A percentile compares a stretch with the other conserved stretches of the same genome.
These are phyloP conservation scores for Orestias chungarensis DNA, from an alignment of 2,797 vertebrate genomes.

Conservation along the genomic window DNA sequence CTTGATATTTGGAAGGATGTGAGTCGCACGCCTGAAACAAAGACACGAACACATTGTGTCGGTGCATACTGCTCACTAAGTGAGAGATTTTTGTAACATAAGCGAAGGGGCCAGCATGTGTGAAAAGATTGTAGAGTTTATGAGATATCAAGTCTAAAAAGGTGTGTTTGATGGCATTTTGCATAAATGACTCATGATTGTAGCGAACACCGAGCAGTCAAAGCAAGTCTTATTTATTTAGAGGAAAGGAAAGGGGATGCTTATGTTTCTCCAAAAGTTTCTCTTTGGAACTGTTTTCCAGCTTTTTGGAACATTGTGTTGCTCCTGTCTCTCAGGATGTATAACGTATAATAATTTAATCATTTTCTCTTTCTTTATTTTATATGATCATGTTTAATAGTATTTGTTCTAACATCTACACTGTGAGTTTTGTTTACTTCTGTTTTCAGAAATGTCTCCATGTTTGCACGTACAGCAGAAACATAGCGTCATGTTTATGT, in stretches of 20 bases:
- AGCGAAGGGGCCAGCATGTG: slow-evolving; percentile 26
- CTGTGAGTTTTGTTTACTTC: slow-evolving; percentile 26
- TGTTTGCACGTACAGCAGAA: slow-evolving; percentile 67
- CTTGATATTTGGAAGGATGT: slow-evolving; percentile 11
- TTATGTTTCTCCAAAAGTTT: slow-evolving; percentile 37
- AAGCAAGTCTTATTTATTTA: slow-evolving; percentile 40
- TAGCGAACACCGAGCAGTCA: slow-evolving; percentile 49
- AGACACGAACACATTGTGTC: slow-evolving; percentile 6
- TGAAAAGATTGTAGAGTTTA: slow-evolving; percentile 18
- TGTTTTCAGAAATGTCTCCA: slow-evolving; percentile 44
- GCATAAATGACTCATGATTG: slow-evolving; percentile 66
- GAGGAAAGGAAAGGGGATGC: slow-evolving; percentile 20
- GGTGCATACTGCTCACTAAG: slow-evolving; percentile 25
- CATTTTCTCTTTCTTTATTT: slow-evolving; percentile 12
- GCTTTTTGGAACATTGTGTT: slow-evolving; percentile 29
- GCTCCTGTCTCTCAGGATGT: slow-evolving; percentile 43
- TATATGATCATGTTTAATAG: slow-evolving; percentile 68
- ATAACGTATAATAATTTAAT: slow-evolving; percentile 32
- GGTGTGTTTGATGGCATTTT: slow-evolving; percentile 29
- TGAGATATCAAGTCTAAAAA: background rate
- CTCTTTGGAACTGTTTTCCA: slow-evolving; percentile 47
- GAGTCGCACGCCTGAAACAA: slow-evolving; percentile 15
- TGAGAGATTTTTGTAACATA: slow-evolving; percentile 15
- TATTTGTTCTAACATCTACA: slow-evolving; percentile 45
- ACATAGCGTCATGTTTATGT: slow-evolving; percentile 53